Base-by-base conservation (phyloP, 2,797 vertebrate genomes). In the Centropyge bicolor region DNA sequence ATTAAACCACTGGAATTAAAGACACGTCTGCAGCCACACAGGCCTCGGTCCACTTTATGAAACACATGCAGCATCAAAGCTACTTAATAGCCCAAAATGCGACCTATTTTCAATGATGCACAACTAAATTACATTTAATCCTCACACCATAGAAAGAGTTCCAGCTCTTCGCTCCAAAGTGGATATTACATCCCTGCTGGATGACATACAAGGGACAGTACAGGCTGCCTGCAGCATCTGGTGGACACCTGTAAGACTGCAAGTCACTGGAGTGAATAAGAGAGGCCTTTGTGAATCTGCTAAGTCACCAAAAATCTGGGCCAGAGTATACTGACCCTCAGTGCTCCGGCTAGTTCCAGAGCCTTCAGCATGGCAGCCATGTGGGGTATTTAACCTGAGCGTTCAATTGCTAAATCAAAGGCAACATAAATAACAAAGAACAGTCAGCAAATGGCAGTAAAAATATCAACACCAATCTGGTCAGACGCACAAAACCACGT, bases 231-330 rank as follows among this genome's bases (percentile, higher is more conserved):
- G 88, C 89, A 91, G 92, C 94, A 95, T 94, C 92, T 94, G 94
- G 91, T 89, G 90, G 90, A 94, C 92, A 93, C 90, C 91, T 94
- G 92, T 68, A 91, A 92, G 74, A 92, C 89, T 89, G 87, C 89
- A 93, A 88, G 88, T 87, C 81, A 85, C 64, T 49, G 71, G 74
- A 86, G 69, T 54, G 66, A 86, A 83, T 59, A 6, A 60, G 68
- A 87, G 70, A 84, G 65, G 70, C 36, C 66, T 86, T 87, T 86
- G 73, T 87, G 64, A 83, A 85, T 87, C 66, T 84, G 83, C 81
- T 71, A 88, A 86, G 63, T 93, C 86, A 88, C 74, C 74, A 70
- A 78, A 80, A 78, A 82, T 65, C 82, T 60, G 31, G 65, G 67
- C 68, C 62, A 80, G 52, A 75, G 57, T 54, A 71, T 46, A 41